Conservation (phyloP, 2,888 invertebrate species). For the Xestobium rufovillosum region DNA sequence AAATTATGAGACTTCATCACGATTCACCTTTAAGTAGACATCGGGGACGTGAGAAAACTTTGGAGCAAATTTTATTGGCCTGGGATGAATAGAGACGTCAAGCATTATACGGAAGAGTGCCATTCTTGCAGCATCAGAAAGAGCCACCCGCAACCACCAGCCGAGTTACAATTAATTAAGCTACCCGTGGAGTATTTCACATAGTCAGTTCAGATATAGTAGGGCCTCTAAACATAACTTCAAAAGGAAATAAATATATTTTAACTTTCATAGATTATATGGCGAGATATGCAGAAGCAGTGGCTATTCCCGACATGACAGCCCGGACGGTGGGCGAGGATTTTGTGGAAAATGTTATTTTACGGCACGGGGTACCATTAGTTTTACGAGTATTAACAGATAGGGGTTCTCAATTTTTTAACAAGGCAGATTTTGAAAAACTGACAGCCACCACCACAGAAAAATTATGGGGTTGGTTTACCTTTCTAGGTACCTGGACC, state of each 20-base stretch:
- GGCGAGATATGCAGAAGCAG: slow-evolving; percentile 27
- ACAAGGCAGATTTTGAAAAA: no score
- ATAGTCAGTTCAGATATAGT: slow-evolving; percentile 27
- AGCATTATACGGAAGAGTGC: slow-evolving; percentile 23
- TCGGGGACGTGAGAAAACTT: slow-evolving; percentile 28
- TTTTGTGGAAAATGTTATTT: slow-evolving; percentile 25
- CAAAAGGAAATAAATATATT: slow-evolving; percentile 26
- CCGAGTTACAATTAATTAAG: slow-evolving; percentile 21
- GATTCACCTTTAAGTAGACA: slow-evolving; percentile 25
- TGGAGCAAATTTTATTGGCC: slow-evolving; percentile 26
- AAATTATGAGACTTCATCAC: slow-evolving; percentile 22
- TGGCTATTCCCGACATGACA: slow-evolving; percentile 26
- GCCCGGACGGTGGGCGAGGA: slow-evolving; percentile 25
- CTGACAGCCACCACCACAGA: no score
- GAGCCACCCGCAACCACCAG: slow-evolving; percentile 21
- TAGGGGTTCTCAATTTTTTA: slow-evolving; percentile 28
- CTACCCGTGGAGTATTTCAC: slow-evolving; percentile 24
- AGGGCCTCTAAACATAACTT: slow-evolving; percentile 25
- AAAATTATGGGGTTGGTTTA: no score
- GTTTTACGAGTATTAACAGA: slow-evolving; percentile 30
- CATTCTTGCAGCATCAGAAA: slow-evolving; percentile 26
- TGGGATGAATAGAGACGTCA: slow-evolving; percentile 22
- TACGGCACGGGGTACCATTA: slow-evolving; percentile 27
- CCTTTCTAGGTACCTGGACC: no score
- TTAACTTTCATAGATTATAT: slow-evolving; percentile 28